phyloP scores from a whole-genome alignment of 2,888 invertebrate genomes.

The Cotesia congregata region DNA sequence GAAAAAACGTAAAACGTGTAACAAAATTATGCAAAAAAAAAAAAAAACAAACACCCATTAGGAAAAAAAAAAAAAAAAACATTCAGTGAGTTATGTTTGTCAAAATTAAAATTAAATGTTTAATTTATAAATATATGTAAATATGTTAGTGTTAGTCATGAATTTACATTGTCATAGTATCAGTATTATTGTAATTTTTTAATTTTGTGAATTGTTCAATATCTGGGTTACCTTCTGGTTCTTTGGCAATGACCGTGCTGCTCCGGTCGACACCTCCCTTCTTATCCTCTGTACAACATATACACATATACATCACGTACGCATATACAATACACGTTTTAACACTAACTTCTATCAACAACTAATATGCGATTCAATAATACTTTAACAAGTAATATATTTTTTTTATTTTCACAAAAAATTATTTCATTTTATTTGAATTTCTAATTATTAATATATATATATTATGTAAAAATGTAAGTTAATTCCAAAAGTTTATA shows the following conservation, averaged over 20 bases:
- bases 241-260: conserved; percentile 94
- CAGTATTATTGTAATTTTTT: conserved; percentile 29
- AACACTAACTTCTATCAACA: conserved; percentile 43
- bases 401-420: conserved; percentile 7
- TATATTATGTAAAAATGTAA: too few relatives aligned
- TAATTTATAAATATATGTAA: conserved; percentile 1
- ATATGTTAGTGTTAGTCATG: not conserved
- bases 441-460: too few relatives aligned
- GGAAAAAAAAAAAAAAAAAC: not conserved
- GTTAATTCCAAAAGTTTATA: not conserved
- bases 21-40: not conserved
- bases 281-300: conserved; percentile 85
- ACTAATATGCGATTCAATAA: conserved; percentile 8
- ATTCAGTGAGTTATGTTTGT: not conserved
- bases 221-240: conserved; percentile 84
- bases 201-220: conserved; percentile 56
- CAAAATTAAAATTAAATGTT: too few relatives aligned
- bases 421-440: not conserved
- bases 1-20: not conserved
- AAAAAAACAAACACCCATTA: not conserved
- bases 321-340: conserved; percentile 52
- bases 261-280: conserved; percentile 94
- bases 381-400: not conserved
- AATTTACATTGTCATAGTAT: conserved; percentile 20
- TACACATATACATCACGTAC: conserved; percentile 72